phyloP scores from a whole-genome alignment of 2,113 vertebrate species.

The Nothobranchius furzeri region DNA sequence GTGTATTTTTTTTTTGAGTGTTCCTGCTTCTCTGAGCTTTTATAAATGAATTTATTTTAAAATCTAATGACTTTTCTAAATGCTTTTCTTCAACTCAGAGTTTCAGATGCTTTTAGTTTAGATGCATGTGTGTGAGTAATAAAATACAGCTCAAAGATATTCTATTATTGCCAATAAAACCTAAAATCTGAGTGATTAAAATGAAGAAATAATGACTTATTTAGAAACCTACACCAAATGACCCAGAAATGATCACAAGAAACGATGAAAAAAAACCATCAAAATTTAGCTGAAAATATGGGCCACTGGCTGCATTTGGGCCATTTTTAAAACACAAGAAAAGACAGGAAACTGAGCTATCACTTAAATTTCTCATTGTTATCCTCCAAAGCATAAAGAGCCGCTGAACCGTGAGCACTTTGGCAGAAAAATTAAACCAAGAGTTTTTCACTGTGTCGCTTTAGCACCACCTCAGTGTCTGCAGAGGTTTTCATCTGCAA shows the following conservation, averaged over 20 bases:
- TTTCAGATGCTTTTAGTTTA: too few species aligned
- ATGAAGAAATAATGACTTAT: conserved; percentile 65
- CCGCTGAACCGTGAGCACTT: background rate
- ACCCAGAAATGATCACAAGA: conserved; percentile 34
- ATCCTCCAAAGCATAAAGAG: conserved; percentile 30
- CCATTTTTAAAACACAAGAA: conserved; percentile 46
- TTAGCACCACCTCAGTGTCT: conserved; percentile 46
- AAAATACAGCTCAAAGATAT: too few species aligned
- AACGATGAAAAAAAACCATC: conserved; percentile 42
- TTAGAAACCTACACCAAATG: conserved; percentile 42
- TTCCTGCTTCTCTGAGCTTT: too few species aligned
- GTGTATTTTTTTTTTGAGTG: too few species aligned
- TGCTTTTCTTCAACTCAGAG: too few species aligned
- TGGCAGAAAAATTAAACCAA: conserved; percentile 36
- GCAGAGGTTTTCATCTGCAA: conserved; percentile 56
- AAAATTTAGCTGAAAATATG: conserved; percentile 40
- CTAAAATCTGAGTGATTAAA: conserved; percentile 54
- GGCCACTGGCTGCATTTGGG: conserved; percentile 63
- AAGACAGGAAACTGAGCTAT: conserved; percentile 49
- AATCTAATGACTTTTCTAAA: too few species aligned
- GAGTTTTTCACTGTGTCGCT: conserved; percentile 32
- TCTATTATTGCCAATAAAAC: conserved; percentile 4
- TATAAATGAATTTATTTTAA: too few species aligned
- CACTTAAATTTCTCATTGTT: conserved; percentile 47
- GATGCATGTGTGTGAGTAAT: too few species aligned